Evolutionary conservation across 2,888 invertebrate species (phyloP).

Genomic region (Philonicus albiceps): DNA sequence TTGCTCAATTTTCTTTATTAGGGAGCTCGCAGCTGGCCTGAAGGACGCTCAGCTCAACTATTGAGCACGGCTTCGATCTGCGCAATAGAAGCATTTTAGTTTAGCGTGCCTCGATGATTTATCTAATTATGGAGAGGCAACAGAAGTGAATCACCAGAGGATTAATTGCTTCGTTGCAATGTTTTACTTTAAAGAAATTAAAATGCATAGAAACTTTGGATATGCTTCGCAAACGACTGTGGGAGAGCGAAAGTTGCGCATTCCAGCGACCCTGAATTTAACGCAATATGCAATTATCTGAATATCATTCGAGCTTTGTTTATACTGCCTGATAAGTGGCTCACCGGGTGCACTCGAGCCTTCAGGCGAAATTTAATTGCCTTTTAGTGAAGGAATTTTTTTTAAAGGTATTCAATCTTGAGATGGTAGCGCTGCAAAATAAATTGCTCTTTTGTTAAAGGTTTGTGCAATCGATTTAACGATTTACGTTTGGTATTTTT

Average conservation of each 20-base stretch:
- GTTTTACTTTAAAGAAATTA: neutral
- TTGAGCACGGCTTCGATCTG: neutral
- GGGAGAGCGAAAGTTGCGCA: neutral
- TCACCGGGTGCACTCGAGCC: neutral
- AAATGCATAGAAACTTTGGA: neutral
- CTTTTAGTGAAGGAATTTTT: neutral
- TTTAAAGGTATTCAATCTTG: neutral
- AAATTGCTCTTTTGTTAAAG: neutral
- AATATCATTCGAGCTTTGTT: neutral
- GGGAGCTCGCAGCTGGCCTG: conserved; percentile 27
- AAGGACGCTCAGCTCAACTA: conserved; percentile 4
- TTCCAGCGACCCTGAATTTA: neutral
- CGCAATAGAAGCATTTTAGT: neutral
- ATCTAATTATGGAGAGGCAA: conserved; percentile 12
- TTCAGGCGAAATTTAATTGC: neutral
- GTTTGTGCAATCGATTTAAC: neutral
- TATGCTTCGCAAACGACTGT: neutral
- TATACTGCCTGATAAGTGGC: neutral
- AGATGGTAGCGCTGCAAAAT: neutral
- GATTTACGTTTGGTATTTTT: neutral
- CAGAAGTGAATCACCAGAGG: conserved; percentile 12
- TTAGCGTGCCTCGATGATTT: neutral
- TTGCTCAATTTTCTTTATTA: conserved; percentile 10
- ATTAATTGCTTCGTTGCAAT: neutral
- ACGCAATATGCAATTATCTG: neutral